Evolutionary conservation across 2,888 invertebrate genomes (phyloP), one percentile per base, ranked within the genome.

Genomic region (Dicyrtoma fusca): DNA sequence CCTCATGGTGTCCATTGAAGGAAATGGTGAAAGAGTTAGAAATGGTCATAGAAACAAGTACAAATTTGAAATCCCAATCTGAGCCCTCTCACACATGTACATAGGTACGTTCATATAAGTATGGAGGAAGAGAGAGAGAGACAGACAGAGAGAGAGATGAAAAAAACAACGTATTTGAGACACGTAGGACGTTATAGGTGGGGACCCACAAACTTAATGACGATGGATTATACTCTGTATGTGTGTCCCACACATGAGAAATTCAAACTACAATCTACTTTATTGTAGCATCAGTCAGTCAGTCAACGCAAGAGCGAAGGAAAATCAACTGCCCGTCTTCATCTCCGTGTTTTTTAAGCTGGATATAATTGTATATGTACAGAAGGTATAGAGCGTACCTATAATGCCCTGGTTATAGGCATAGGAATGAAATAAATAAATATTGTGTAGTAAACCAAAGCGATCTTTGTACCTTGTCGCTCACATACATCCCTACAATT

Each of bases 161-260:
- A n/a, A n/a, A n/a, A n/a, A n/a, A n/a, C n/a, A n/a, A n/a, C n/a
- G 21, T 26, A 61, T 61, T 61, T 61, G 44, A 68, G 68, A 68
- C 68, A 68, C 68, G 68, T 68, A 68, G 68, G 68, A 68, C 57
- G 68, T 68, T 57, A 68, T 57, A 68, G 68, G 68, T 68, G 68
- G 68, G 57, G 68, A 68, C 68, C 68, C 55, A 59, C 68, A 55
- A 44, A 68, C 59, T 68, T 68, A 68, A 68, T 68, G 68, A 68
- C 68, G 68, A 68, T 68, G 68, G 68, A 68, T 68, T 68, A 68
- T 68, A 57, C 49, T 65, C 51, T 65, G 47, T 65, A 49, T 65
- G 65, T 65, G 51, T 65, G 65, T 65, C 65, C 65, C 65, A 65
- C 65, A n/a, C n/a, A n/a, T 19, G 25, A 57, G 25, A 57, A 57